Percentiles rank a stretch among this genome's conserved stretches.
Evolutionary conservation across 2,888 invertebrate genomes (phyloP).

Genomic region (Drosophila sordidapex): DNA sequence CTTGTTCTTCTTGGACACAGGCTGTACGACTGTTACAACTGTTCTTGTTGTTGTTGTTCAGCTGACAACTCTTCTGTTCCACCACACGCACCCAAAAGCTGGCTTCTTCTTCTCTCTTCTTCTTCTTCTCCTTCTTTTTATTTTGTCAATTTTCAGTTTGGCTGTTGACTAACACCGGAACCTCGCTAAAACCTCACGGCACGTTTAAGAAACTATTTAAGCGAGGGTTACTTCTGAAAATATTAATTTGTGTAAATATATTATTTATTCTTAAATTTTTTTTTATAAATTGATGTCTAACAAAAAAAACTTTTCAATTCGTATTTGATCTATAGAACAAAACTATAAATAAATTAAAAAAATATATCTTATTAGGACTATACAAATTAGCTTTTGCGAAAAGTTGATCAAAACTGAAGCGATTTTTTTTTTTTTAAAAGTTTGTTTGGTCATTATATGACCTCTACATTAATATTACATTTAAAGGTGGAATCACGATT

Average conservation of each 20-base stretch:
- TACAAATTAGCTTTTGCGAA: neutral
- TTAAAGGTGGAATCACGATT: neutral
- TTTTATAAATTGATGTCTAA: neutral
- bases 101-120: constrained; percentile 10
- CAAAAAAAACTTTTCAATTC: no score
- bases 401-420: neutral
- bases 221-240: constrained; percentile 19
- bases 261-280: neutral
- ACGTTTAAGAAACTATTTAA: constrained; percentile 21
- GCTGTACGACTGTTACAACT: constrained; percentile 14
- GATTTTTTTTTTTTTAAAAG: neutral
- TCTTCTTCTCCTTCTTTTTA: constrained; percentile 27
- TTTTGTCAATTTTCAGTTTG: constrained; percentile 57
- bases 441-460: neutral
- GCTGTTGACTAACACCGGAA: constrained; percentile 64
- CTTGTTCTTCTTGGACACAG: constrained; percentile 11
- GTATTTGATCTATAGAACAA: neutral
- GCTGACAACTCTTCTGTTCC: constrained; percentile 40
- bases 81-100: constrained; percentile 21
- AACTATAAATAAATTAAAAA: neutral
- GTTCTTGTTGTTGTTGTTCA: neutral
- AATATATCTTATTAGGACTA: neutral
- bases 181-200: constrained; percentile 36
- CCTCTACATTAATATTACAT: neutral
- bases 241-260: neutral